Evolutionary conservation across 2,888 invertebrate genomes (phyloP).

Genomic region (Malacosoma neustria): DNA sequence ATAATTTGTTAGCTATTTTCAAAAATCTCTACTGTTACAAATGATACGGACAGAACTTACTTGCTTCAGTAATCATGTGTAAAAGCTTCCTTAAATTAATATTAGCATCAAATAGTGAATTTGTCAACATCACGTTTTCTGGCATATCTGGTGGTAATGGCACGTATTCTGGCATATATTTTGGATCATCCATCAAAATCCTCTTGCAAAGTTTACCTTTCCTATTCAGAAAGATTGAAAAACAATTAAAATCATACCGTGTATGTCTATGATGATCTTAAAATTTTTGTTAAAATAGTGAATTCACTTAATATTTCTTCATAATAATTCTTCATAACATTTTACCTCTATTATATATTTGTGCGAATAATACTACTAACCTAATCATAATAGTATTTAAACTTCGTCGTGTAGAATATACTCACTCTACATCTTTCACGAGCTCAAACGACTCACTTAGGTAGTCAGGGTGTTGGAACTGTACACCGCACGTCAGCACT

Average conservation of each 20-base stretch:
- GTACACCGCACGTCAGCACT: constrained; percentile 71
- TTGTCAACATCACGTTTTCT: constrained; percentile 77
- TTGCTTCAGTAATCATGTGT: constrained; percentile 37
- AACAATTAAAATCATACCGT: too few relatives aligned
- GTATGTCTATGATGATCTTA: too few relatives aligned
- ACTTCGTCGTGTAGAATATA: too few relatives aligned
- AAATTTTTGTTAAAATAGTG: too few relatives aligned
- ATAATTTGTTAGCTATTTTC: too few relatives aligned
- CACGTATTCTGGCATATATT: constrained; percentile 37
- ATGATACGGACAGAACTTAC: constrained; percentile 25
- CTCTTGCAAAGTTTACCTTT: constrained; percentile 42
- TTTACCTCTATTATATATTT: too few relatives aligned
- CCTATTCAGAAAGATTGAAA: too few relatives aligned
- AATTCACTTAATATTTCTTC: too few relatives aligned
- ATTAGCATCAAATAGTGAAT: constrained; percentile 74
- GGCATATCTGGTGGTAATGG: constrained; percentile 52
- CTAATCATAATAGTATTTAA: too few relatives aligned
- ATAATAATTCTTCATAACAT: too few relatives aligned
- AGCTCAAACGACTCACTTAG: constrained; percentile 37
- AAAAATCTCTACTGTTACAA: too few relatives aligned
- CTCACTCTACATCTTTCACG: constrained; percentile 45
- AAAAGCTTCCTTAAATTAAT: constrained; percentile 48
- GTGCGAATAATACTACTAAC: too few relatives aligned
- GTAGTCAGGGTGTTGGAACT: constrained; percentile 73
- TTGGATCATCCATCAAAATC: constrained; percentile 45